Percentiles rank a stretch among this genome's conserved stretches.
Conservation (phyloP, 2,888 invertebrate species). For the Mactromeris polynyma region DNA sequence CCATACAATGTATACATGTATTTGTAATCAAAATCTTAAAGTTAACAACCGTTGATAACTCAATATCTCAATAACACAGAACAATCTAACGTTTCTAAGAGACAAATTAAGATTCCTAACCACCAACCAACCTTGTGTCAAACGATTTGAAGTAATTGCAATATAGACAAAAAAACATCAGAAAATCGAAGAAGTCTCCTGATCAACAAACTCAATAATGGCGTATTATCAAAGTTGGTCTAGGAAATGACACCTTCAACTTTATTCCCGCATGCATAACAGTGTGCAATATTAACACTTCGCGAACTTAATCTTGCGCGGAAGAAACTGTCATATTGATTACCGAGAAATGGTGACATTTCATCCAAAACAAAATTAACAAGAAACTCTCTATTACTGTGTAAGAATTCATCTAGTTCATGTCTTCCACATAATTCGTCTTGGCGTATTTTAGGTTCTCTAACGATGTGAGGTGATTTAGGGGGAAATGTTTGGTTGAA, state of each 20-base stretch:
- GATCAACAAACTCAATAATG: neutral
- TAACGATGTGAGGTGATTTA: neutral
- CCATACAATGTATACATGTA: neutral
- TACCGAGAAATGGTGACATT: conserved; percentile 18
- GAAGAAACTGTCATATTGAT: conserved; percentile 18
- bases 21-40: neutral
- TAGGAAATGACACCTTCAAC: conserved; percentile 9
- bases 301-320: neutral
- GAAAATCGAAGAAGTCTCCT: neutral
- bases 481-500: neutral
- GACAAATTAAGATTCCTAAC: no score
- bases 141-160: no score
- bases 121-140: no score
- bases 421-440: neutral
- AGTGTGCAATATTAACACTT: conserved; percentile 14
- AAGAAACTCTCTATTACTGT: neutral
- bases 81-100: no score
- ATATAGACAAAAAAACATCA: no score
- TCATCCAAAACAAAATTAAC: conserved; percentile 20
- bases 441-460: neutral
- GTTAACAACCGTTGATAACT: neutral
- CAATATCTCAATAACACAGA: neutral
- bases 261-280: conserved; percentile 8
- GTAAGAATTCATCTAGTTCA: neutral
- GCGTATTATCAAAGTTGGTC: neutral